Percentiles rank a stretch among this genome's conserved stretches.
These are phyloP conservation scores for Paelopatides confundens DNA, from an alignment of 53 echinoderm and acorn worm species.

Conservation along the genomic window DNA sequence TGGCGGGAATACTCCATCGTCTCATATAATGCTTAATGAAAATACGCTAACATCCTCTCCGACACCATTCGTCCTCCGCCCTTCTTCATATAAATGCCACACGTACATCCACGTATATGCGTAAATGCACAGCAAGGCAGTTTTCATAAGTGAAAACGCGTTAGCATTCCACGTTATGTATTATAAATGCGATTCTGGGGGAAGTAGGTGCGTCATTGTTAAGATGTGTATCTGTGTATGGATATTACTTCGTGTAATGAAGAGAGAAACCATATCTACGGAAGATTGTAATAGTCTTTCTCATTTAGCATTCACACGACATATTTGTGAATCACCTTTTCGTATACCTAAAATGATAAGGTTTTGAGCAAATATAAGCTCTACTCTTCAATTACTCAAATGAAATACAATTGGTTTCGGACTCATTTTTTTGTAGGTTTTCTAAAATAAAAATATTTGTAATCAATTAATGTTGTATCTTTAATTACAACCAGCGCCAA, in stretches of 20 bases:
- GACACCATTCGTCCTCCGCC: conserved; percentile 6
- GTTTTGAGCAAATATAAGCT: too few relatives aligned
- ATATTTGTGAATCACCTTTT: too few relatives aligned
- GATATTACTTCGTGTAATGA: conserved; percentile 37
- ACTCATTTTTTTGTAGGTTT: too few relatives aligned
- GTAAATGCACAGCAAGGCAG: conserved; percentile 16
- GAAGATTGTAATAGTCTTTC: not conserved
- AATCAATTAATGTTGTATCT: too few relatives aligned
- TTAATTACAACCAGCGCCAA: too few relatives aligned
- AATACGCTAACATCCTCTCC: not conserved
- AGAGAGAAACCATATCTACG: not conserved
- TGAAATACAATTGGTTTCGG: too few relatives aligned
- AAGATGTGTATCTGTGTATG: not conserved
- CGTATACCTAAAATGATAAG: too few relatives aligned
- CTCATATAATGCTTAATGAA: not conserved
- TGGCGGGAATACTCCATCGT: too few relatives aligned
- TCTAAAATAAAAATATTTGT: too few relatives aligned
- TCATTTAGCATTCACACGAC: too few relatives aligned
- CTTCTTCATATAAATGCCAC: conserved; percentile 16
- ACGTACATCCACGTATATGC: conserved; percentile 24
- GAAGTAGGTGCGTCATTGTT: conserved; percentile 26
- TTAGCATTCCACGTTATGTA: conserved; percentile 34
- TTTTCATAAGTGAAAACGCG: conserved; percentile 27
- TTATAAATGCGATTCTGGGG: conserved; percentile 33
- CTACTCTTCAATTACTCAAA: too few relatives aligned